A percentile compares a stretch with the other conserved stretches of the same genome.
These are phyloP conservation scores for Otis tarda DNA, from an alignment of 2,113 vertebrate genomes.

Conservation along the genomic window DNA sequence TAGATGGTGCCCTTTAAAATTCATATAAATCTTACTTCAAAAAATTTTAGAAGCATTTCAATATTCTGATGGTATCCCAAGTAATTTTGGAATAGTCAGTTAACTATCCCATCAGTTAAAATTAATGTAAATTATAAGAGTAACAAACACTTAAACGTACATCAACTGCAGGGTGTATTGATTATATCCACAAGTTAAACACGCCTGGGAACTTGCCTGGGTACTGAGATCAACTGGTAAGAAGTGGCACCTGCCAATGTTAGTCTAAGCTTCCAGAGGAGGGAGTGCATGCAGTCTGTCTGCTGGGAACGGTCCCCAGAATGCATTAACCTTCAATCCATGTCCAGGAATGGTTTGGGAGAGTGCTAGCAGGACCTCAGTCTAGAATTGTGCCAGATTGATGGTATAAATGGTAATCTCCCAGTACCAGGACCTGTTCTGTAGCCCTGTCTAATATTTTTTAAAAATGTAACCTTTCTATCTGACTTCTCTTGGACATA, in stretches of 20 bases:
- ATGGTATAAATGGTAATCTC: not conserved
- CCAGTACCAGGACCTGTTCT: not conserved
- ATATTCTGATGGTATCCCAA: not conserved
- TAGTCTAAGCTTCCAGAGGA: not conserved
- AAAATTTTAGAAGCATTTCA: not conserved
- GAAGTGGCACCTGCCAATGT: not conserved
- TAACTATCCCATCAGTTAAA: not conserved
- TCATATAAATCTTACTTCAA: not conserved
- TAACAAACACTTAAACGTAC: not conserved
- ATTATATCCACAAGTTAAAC: not conserved
- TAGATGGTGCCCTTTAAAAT: not conserved
- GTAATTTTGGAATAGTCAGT: not conserved
- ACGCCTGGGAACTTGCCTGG: not conserved
- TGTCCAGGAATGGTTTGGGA: not conserved
- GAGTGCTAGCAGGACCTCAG: not conserved
- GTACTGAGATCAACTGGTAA: not conserved
- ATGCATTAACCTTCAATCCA: not conserved
- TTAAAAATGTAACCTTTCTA: not conserved
- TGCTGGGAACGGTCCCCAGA: accelerated
- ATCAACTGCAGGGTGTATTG: not conserved
- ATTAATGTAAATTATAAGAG: not conserved
- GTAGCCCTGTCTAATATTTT: not conserved
- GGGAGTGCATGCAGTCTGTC: not conserved
- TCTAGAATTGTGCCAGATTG: not conserved
- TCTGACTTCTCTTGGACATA: not conserved